Conservation (phyloP, 2,113 vertebrate species). For the Jaculus jaculus region DNA sequence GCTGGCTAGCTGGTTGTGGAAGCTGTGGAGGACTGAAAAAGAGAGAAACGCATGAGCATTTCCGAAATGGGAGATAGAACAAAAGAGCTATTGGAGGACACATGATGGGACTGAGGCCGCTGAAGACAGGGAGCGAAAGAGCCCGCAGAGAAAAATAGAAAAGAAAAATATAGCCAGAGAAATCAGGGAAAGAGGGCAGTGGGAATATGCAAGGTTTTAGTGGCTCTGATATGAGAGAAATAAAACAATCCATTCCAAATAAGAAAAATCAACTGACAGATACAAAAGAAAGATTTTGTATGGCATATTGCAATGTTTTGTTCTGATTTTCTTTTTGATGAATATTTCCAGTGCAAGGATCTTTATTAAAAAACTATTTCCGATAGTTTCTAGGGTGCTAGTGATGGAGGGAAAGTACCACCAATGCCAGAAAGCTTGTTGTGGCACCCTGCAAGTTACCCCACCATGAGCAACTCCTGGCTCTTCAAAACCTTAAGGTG, state of each 20-base stretch:
- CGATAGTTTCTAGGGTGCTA: background rate
- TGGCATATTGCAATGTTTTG: too few relatives aligned
- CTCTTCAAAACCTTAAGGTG: background rate
- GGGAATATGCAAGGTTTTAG: background rate
- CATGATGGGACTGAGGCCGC: background rate
- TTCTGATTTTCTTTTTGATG: background rate
- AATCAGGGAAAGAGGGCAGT: background rate
- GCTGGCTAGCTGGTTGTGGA: rapidly evolving
- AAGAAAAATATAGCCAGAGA: background rate
- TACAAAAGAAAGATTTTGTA: background rate
- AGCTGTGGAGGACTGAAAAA: background rate
- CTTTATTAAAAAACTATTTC: conserved; percentile 4
- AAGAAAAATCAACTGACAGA: background rate
- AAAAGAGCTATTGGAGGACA: background rate
- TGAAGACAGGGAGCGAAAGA: background rate
- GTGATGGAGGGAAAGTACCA: background rate
- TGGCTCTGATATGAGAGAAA: background rate
- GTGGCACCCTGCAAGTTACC: background rate
- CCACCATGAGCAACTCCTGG: background rate
- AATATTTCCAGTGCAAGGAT: background rate
- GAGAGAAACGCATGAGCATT: background rate
- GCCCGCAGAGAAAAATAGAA: background rate
- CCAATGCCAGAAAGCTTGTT: background rate
- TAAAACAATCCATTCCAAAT: background rate
- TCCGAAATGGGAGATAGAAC: background rate